A percentile compares a stretch with the other conserved stretches of the same genome.
phyloP scores from a whole-genome alignment of 30 jellyfish, hydroid and myxozoan genomes.

The Aurelia sp. region DNA sequence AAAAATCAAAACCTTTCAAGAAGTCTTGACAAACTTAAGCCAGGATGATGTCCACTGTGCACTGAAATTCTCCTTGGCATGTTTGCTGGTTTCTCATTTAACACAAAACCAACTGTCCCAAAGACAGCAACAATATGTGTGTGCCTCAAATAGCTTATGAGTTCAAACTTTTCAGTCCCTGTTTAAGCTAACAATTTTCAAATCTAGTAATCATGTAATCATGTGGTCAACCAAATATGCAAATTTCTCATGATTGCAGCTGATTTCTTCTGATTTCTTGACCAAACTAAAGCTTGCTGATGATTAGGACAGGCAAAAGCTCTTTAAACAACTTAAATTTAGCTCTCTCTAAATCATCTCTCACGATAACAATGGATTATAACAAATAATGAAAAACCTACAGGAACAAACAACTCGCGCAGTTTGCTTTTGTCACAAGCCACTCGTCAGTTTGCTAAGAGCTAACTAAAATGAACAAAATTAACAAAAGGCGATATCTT shows the following conservation, averaged over 20 bases:
- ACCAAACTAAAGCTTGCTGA: not conserved
- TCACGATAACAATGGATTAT: too few relatives aligned
- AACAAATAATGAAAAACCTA: too few relatives aligned
- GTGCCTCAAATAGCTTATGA: not conserved
- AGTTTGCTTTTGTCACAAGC: too few relatives aligned
- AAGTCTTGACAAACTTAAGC: conserved; percentile 42
- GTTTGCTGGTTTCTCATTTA: not conserved
- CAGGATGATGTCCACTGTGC: conserved; percentile 48
- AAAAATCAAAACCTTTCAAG: conserved; percentile 29
- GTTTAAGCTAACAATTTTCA: conserved; percentile 4
- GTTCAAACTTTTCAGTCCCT: not conserved
- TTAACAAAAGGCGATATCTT: too few relatives aligned
- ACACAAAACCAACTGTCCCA: too few relatives aligned
- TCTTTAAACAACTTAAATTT: too few relatives aligned
- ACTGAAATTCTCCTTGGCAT: conserved; percentile 46
- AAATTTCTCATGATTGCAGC: not conserved
- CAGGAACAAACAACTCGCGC: too few relatives aligned
- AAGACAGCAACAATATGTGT: not conserved
- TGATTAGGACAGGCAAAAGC: too few relatives aligned
- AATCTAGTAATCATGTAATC: conserved; percentile 35
- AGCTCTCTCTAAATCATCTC: too few relatives aligned
- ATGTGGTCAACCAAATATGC: conserved; percentile 39
- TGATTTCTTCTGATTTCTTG: not conserved
- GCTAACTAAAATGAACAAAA: too few relatives aligned
- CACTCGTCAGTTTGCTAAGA: too few relatives aligned